These are phyloP conservation scores for Parnassius smintheus DNA, from an alignment of 2,888 invertebrate species.

Conservation along the genomic window DNA sequence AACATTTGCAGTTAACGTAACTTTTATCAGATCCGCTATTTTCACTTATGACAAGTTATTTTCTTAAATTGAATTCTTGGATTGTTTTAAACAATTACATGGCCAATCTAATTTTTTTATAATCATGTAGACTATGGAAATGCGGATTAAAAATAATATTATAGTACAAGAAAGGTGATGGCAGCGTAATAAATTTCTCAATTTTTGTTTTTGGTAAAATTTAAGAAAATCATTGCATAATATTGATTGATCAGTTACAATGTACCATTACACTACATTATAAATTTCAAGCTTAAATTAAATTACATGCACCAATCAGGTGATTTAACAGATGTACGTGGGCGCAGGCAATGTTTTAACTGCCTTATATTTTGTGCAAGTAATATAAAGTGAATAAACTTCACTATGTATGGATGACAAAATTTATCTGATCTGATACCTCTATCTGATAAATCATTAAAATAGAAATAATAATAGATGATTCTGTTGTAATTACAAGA, in stretches of 20 bases:
- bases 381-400: conserved; percentile 1
- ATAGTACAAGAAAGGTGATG: too few relatives aligned
- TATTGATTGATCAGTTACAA: not conserved
- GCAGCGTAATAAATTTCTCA: too few relatives aligned
- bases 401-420: not conserved
- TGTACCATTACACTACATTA: not conserved
- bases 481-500: too few relatives aligned
- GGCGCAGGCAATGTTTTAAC: not conserved
- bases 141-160: too few relatives aligned
- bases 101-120: too few relatives aligned
- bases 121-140: too few relatives aligned
- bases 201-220: too few relatives aligned
- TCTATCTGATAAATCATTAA: too few relatives aligned
- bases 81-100: too few relatives aligned
- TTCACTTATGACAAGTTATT: too few relatives aligned
- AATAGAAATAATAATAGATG: too few relatives aligned
- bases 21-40: too few relatives aligned
- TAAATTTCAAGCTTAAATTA: not conserved
- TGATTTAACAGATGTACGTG: not conserved
- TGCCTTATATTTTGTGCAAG: not conserved
- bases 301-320: not conserved
- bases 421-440: not conserved
- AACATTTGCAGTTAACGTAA: not conserved
- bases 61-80: not conserved
- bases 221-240: not conserved